phyloP scores from a whole-genome alignment of 1,140 invertebrate genomes.

The Drosophila ironensis region DNA sequence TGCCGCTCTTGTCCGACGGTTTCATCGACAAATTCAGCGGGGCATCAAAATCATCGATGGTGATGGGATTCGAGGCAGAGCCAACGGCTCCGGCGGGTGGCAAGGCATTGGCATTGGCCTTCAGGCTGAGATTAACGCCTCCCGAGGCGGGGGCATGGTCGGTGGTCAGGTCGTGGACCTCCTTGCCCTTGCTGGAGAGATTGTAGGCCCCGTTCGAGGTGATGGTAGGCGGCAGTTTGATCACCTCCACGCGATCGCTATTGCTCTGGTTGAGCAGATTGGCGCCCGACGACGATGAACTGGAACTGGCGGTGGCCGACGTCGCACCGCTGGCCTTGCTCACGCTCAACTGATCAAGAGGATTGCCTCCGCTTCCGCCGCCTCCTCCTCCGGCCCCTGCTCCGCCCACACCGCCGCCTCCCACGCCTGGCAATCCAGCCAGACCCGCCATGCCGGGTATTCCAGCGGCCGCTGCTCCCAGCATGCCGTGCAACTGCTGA shows the following conservation, averaged over 20 bases:
- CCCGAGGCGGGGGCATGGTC: constrained; percentile 49
- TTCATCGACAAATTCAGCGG: constrained; percentile 92
- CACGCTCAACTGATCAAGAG: constrained; percentile 55
- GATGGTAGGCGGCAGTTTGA: constrained; percentile 86
- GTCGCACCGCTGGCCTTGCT: constrained; percentile 37
- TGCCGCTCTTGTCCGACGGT: constrained; percentile 83
- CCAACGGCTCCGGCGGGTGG: constrained; percentile 67
- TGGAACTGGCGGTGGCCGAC: constrained; percentile 12
- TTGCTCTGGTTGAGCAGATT: constrained; percentile 41
- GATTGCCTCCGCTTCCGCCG: constrained; percentile 16
- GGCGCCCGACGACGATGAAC: constrained; percentile 16
- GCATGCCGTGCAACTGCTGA: constrained; percentile 57
- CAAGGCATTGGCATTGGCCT: constrained; percentile 53
- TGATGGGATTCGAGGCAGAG: constrained; percentile 80
- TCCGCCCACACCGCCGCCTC: not conserved
- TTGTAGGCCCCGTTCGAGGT: constrained; percentile 81
- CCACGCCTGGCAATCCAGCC: constrained; percentile 23
- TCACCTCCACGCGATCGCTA: constrained; percentile 88
- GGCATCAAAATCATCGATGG: constrained; percentile 86
- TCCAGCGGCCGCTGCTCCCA: constrained; percentile 59
- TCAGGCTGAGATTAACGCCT: constrained; percentile 77
- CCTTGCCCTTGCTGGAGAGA: constrained; percentile 77
- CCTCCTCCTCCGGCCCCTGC: constrained; percentile 7
- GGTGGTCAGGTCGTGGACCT: constrained; percentile 68
- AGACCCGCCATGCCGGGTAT: constrained; percentile 46